Evolutionary conservation across 1,140 invertebrate genomes (phyloP).

Genomic region (Adelges cooleyi): DNA sequence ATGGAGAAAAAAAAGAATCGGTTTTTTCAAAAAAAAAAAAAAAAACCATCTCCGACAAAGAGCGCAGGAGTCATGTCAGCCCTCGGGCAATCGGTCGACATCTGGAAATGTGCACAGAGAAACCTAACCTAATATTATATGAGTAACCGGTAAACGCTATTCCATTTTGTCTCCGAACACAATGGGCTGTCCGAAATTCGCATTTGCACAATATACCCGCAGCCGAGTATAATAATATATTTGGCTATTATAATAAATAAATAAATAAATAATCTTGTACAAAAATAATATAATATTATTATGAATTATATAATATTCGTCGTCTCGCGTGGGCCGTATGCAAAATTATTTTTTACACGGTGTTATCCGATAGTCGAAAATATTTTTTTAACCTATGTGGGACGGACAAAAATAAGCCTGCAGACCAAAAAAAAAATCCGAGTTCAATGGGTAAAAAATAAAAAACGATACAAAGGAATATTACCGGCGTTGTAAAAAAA

Average conservation of each 20-base stretch:
- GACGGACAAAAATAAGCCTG: no score
- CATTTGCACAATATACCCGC: constrained; percentile 20
- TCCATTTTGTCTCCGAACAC: background rate
- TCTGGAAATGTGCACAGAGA: constrained; percentile 27
- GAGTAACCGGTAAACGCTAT: constrained; percentile 2
- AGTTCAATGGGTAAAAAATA: no score
- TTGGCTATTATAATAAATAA: background rate
- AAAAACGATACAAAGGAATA: constrained; percentile 14
- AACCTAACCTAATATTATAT: no score
- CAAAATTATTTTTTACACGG: background rate
- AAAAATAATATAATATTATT: background rate
- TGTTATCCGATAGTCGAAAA: constrained; percentile 18
- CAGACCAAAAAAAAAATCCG: no score
- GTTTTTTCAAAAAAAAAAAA: constrained; percentile 18
- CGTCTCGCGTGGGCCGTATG: background rate
- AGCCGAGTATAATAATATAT: background rate
- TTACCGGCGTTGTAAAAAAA: background rate
- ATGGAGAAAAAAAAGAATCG: background rate
- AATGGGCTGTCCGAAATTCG: constrained; percentile 3
- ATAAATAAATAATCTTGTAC: background rate
- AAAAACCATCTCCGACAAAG: constrained; percentile 22
- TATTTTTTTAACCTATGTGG: no score
- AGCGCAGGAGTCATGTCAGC: constrained; percentile 2
- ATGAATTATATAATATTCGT: constrained; percentile 3
- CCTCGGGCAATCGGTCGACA: constrained; percentile 13